Base-by-base conservation (phyloP, 1,140 invertebrate species). In the Anoplolepis gracilipes region DNA sequence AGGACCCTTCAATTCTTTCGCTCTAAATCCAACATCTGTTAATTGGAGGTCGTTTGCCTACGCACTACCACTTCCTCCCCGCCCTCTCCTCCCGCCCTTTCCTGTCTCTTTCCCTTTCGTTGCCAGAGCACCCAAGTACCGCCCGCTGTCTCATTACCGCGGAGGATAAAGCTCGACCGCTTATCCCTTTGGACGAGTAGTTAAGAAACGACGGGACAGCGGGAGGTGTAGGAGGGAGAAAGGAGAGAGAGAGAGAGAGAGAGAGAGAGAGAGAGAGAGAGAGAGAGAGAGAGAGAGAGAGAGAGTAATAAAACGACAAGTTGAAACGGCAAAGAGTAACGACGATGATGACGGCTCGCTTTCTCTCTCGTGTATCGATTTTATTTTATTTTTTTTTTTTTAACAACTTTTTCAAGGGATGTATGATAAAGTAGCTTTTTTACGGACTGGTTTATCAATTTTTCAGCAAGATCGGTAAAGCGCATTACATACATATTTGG, bases 1-100 rank as follows among this genome's bases (percentile, higher is more conserved):
- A 90, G 91, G 87, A 88, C 92, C 92, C 94, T 94, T 92, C 92
- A 93, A 93, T 92, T 92, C 90, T 94, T 92, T 92, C 91, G 92
- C 93, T 93, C 93, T 85, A 94, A 86, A 94, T 94, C 91, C 92
- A 90, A 61, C 88, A 88, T 91, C 92, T 92, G 93, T 94, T 94
- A 95, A 94, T 95, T 94, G 94, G 92, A 94, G 90, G 91, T 91
- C 90, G 88, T 85, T 86, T 90, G 87, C 87, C 85, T 90, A 90
- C 90, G 88, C 89, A 84, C 88, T 85, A 87, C 85, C 87, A 84
- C 82, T 84, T 64, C 76, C 22, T 59, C n/a, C 22, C 62, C 25
- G 11, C 42, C 42, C 42, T 11, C 10, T 11, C 11, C 39, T 11
- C 11, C n/a, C 87, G n/a, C 33, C 36, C 39, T 55, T 11, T 81